Percentiles rank a stretch among this genome's conserved stretches.
phyloP scores from a whole-genome alignment of 2,888 invertebrate genomes.

The Homarus gammarus region DNA sequence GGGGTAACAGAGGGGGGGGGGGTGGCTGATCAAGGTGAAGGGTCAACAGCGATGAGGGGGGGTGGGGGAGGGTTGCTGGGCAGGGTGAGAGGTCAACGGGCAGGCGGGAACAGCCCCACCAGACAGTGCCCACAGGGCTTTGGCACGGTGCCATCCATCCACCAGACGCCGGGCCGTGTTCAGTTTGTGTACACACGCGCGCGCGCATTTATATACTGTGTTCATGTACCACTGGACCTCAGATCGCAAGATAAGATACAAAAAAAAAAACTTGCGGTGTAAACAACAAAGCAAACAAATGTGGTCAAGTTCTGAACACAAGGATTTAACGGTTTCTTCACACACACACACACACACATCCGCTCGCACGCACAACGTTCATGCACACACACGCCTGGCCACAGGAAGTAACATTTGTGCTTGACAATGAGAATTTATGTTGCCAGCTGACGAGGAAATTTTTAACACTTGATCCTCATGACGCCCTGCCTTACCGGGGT shows the following conservation, averaged over 20 bases:
- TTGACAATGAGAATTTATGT: background rate
- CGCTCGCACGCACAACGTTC: background rate
- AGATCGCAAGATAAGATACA: no score
- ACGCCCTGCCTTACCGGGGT: background rate
- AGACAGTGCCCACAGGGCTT: background rate
- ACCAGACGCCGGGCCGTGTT: background rate
- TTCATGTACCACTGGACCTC: no score
- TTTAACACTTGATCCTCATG: background rate
- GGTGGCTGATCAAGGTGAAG: no score
- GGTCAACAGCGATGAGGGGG: no score
- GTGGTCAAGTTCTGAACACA: no score
- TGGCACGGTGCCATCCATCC: background rate
- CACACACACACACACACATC: background rate
- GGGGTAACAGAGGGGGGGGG: no score
- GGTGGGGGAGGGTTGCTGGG: background rate
- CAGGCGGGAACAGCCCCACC: no score
- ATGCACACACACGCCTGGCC: background rate
- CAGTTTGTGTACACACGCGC: background rate
- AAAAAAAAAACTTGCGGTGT: no score
- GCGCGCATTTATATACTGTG: no score
- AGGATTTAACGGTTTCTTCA: no score
- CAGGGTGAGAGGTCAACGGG: background rate
- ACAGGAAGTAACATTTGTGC: background rate
- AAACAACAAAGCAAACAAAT: no score
- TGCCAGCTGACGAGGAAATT: background rate